Conservation (phyloP, 2,113 vertebrate genomes). For the Perca schrenkii region DNA sequence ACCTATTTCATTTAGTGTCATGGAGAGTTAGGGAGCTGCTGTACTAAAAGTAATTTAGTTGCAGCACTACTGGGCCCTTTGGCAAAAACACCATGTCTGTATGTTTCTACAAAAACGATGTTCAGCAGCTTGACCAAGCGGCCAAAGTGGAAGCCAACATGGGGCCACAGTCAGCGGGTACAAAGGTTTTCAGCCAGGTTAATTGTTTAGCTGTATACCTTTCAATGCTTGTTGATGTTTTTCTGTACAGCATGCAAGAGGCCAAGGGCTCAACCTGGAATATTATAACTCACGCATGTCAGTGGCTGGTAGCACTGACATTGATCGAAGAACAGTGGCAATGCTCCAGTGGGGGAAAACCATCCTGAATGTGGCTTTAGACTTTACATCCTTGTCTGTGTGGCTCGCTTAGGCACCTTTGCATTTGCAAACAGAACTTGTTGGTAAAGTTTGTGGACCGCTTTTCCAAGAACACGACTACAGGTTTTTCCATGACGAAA, state of each 20-base stretch:
- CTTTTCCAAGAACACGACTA: not conserved
- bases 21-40: not conserved
- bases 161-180: conserved; percentile 6
- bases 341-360: not conserved
- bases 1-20: conserved; percentile 26
- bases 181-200: conserved; percentile 37
- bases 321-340: not conserved
- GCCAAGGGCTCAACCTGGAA: not conserved
- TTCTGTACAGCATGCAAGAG: not conserved
- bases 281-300: not conserved
- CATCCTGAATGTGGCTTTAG: not conserved
- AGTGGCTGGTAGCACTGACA: not conserved
- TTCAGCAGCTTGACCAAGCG: not conserved
- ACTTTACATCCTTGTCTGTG: not conserved
- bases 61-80: not conserved
- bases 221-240: conserved; percentile 18
- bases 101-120: not conserved
- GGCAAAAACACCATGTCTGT: conserved; percentile 12
- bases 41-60: conserved; percentile 24
- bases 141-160: not conserved
- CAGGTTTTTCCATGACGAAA: too few relatives aligned
- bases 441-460: not conserved
- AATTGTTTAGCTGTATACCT: conserved; percentile 22
- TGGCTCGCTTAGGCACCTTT: not conserved
- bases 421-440: conserved; percentile 5